A percentile compares a stretch with the other conserved stretches of the same genome.
phyloP scores from a whole-genome alignment of 2,113 vertebrate genomes.

The Mastomys natalensis region DNA sequence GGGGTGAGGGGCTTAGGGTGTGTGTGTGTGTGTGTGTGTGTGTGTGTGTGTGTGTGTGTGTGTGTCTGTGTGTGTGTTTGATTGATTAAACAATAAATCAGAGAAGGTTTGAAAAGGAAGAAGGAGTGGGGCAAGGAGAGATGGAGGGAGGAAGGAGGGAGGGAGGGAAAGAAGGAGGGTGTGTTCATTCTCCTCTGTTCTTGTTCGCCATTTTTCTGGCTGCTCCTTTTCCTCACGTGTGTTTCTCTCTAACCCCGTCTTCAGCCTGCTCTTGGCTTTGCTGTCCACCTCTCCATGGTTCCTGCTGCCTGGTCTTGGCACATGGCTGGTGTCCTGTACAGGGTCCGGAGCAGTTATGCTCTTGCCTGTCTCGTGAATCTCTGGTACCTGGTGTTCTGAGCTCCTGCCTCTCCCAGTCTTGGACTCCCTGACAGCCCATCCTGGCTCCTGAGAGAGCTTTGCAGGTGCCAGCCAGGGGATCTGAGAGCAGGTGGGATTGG shows the following conservation, averaged over 20 bases:
- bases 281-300: neutral
- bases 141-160: rapidly evolving
- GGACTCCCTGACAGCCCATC: neutral
- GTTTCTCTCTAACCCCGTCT: neutral
- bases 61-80: neutral
- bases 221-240: neutral
- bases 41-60: neutral
- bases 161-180: rapidly evolving
- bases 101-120: neutral
- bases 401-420: neutral
- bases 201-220: neutral
- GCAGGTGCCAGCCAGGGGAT: neutral
- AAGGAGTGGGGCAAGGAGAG: no score
- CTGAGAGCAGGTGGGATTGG: neutral
- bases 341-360: neutral
- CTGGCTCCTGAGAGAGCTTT: neutral
- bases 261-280: neutral
- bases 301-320: neutral
- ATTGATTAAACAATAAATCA: neutral
- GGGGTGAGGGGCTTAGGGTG: neutral
- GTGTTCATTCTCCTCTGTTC: neutral
- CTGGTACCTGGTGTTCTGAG: neutral
- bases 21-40: neutral
- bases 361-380: neutral
- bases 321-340: neutral